These are phyloP conservation scores for Vespertilio murinus DNA, from an alignment of 2,797 vertebrate species.

Conservation along the genomic window DNA sequence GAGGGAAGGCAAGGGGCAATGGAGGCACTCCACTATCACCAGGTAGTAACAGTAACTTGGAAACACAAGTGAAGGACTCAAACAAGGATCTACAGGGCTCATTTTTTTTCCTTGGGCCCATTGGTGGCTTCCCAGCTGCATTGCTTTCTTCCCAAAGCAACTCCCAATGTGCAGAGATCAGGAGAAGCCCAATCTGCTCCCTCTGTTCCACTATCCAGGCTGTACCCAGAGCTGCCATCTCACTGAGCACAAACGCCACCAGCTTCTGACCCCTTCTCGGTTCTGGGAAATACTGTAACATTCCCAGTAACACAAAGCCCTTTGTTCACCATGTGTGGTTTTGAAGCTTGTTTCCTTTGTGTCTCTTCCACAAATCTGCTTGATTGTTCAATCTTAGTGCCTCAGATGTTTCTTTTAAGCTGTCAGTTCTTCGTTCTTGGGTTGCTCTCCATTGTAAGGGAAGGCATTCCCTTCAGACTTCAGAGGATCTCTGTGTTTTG, in stretches of 20 bases:
- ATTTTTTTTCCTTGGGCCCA: neutral
- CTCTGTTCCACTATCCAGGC: neutral
- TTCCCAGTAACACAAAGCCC: neutral
- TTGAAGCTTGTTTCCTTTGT: neutral
- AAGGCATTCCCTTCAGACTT: neutral
- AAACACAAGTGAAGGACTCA: neutral
- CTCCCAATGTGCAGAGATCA: neutral
- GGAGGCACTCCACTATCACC: too few relatives aligned
- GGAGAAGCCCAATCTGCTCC: too few relatives aligned
- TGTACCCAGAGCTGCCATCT: neutral
- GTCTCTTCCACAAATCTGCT: neutral
- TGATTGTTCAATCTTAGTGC: neutral
- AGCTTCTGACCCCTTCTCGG: neutral
- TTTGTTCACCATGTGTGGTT: accelerated
- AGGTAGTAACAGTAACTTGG: neutral
- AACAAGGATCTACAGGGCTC: neutral
- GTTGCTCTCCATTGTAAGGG: neutral
- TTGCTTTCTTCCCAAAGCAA: neutral
- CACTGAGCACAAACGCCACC: accelerated
- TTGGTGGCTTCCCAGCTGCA: neutral
- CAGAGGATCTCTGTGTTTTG: neutral
- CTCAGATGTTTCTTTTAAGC: neutral
- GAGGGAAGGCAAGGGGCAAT: neutral
- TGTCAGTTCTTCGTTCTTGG: neutral
- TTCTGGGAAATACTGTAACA: neutral